Percentiles rank a stretch among this genome's conserved stretches.
Evolutionary conservation across 1,140 invertebrate species (phyloP).

Genomic region (Eueides isabella): DNA sequence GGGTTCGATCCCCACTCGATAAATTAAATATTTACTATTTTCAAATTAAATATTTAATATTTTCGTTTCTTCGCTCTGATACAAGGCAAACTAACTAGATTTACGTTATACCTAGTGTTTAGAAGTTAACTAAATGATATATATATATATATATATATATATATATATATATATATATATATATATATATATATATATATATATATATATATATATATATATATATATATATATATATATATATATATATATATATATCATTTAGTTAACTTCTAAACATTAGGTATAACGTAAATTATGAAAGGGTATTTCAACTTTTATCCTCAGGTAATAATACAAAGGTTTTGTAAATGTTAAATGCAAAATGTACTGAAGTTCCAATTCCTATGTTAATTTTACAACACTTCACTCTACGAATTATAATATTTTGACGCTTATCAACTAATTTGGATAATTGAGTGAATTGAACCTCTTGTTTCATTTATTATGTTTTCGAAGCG

Average conservation of each 20-base stretch:
- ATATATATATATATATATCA: background rate
- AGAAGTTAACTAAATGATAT: too few relatives aligned
- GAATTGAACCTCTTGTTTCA: constrained; percentile 45
- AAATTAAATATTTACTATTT: too few relatives aligned
- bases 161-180: too few relatives aligned
- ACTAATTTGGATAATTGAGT: constrained; percentile 48
- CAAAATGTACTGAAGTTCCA: constrained; percentile 40
- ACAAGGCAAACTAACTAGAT: too few relatives aligned
- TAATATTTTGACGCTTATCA: constrained; percentile 59
- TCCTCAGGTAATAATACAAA: constrained; percentile 11
- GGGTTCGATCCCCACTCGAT: too few relatives aligned
- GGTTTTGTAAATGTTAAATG: constrained; percentile 40
- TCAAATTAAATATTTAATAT: too few relatives aligned
- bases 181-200: too few relatives aligned
- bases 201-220: too few relatives aligned
- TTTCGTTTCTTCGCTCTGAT: too few relatives aligned
- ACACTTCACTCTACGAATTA: constrained; percentile 65
- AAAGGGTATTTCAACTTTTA: constrained; percentile 4
- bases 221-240: background rate
- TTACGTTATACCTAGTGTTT: too few relatives aligned
- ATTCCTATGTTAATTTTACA: constrained; percentile 73
- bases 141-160: too few relatives aligned
- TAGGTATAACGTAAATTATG: background rate
- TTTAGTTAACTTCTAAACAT: background rate
- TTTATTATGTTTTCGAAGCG: constrained; percentile 25